A percentile compares a stretch with the other conserved stretches of the same genome.
phyloP scores from a whole-genome alignment of 2,113 vertebrate genomes.

The Romanogobio albipinnatus region DNA sequence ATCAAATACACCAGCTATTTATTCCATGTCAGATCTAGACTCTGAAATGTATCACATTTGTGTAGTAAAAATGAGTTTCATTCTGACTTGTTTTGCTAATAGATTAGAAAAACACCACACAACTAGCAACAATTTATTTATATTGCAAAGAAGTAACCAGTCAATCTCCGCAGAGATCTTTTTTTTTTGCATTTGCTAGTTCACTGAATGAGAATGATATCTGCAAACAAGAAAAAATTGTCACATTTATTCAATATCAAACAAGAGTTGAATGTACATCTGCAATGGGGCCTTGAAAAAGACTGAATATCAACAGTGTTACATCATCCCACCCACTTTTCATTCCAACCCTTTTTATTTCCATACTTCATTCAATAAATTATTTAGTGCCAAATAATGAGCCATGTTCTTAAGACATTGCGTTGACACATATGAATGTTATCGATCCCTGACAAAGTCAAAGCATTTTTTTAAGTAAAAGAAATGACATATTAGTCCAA shows the following conservation, averaged over 20 bases:
- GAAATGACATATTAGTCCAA: conserved; percentile 79
- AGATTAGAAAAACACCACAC: neutral
- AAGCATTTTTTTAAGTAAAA: conserved; percentile 71
- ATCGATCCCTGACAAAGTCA: conserved; percentile 70
- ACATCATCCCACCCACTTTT: conserved; percentile 66
- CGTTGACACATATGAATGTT: conserved; percentile 78
- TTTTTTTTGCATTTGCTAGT: neutral
- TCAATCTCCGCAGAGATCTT: too few relatives aligned
- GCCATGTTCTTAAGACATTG: conserved; percentile 79
- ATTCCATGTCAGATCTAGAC: too few relatives aligned
- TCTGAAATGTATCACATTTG: neutral
- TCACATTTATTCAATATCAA: conserved; percentile 99
- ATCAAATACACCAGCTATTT: too few relatives aligned
- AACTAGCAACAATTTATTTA: neutral
- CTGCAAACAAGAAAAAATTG: conserved; percentile 81
- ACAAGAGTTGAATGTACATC: conserved; percentile 99
- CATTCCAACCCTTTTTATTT: conserved; percentile 60
- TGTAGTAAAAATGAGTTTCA: neutral
- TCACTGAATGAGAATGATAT: conserved; percentile 39
- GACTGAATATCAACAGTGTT: conserved; percentile 75
- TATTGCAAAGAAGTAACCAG: neutral
- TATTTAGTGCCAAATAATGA: conserved; percentile 89
- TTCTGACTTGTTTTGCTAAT: neutral
- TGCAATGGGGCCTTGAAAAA: conserved; percentile 93
- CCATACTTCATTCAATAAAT: conserved; percentile 73